phyloP scores from a whole-genome alignment of 2,113 vertebrate species.

The Tychaedon coryphoeus region DNA sequence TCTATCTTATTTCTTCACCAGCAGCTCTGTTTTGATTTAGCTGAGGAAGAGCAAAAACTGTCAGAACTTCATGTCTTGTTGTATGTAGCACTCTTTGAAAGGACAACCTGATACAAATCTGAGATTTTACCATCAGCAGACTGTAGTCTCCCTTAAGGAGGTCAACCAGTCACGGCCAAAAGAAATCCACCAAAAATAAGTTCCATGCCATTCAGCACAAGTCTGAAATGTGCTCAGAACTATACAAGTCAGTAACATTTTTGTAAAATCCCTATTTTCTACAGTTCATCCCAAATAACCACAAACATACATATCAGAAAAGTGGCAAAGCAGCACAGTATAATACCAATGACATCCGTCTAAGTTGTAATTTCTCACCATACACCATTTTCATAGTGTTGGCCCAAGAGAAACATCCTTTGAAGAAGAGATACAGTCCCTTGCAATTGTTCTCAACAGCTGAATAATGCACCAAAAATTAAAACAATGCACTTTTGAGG shows the following conservation, averaged over 20 bases:
- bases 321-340: not conserved
- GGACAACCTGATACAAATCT: not conserved
- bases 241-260: not conserved
- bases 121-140: not conserved
- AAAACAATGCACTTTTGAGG: not conserved
- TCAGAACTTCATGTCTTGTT: not conserved
- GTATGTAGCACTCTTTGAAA: not conserved
- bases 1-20: not conserved
- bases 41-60: not conserved
- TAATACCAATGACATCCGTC: not conserved
- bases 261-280: not conserved
- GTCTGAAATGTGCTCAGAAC: not conserved
- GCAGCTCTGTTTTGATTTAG: not conserved
- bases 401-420: not conserved
- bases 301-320: not conserved
- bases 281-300: not conserved
- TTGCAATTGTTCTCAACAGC: not conserved
- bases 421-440: not conserved
- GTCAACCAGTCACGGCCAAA: not conserved
- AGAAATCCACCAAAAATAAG: not conserved
- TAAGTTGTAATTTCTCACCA: not conserved
- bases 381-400: fast-evolving
- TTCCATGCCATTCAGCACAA: not conserved
- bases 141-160: not conserved
- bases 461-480: not conserved